Evolutionary conservation across 2,797 vertebrate genomes (phyloP), one percentile per base, ranked within the genome.

Genomic region (Denticeps clupeoides): DNA sequence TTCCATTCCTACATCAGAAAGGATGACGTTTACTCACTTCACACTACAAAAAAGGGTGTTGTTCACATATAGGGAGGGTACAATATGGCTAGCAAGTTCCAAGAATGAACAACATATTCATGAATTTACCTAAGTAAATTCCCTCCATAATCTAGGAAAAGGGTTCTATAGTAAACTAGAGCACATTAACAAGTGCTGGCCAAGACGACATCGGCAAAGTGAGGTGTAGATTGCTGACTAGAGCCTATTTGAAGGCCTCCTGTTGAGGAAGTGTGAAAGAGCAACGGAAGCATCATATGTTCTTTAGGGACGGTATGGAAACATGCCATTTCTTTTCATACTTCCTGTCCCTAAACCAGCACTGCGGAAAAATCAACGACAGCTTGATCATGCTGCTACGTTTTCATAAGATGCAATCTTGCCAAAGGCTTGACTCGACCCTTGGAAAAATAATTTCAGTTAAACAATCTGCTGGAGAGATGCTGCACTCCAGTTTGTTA

Each of bases 221-320:
- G 9, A 38, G 35, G 35, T 38, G 35, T 38, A 35, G 35, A 38
- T 38, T 38, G 16, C 35, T 21, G 35, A 38, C 35, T 38, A 10
- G 35, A 38, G 35, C 21, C 35, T 38, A 18, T 38, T 15, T 38
- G 35, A 38, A 18, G 38, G 16, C 18, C 35, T 21, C 18, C 16
- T 21, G 18, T 4, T 11, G 18, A 11, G 35, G 5, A 21, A 35
- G 16, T 38, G 35, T 3, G 18, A 38, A 35, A 35, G 18, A 38
- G 18, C 18, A 19, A 35, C 4, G 35, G 16, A 38, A 5, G 35
- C 38, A 35, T 38, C 35, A 38, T 38, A 38, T 21, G 35, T 21
- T 38, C 8, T 9, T 35, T 53, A 26, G 41, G 21, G 46, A 44
- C 49, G 47, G 47, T 38, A 57, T 5, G 11, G 37, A 7, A 33